Evolutionary conservation across 2,797 vertebrate species (phyloP).

Genomic region (Sebastes glaucus): DNA sequence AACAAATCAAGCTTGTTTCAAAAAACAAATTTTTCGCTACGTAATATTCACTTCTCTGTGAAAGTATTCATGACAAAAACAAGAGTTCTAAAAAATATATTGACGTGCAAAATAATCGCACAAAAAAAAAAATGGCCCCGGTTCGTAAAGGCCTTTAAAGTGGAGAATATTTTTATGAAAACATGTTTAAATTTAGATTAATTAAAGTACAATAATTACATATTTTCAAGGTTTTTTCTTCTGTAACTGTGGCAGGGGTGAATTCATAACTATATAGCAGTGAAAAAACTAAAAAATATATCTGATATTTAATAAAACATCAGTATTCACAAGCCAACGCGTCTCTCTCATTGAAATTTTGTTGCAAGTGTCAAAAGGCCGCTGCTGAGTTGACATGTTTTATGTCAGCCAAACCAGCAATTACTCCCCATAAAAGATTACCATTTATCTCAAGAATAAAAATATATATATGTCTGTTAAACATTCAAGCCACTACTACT

Average conservation of each 20-base stretch:
- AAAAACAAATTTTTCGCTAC: rapidly evolving
- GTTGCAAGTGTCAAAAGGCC: constrained; percentile 18
- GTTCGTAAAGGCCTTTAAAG: neutral
- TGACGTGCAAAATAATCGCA: too few relatives aligned
- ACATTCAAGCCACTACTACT: constrained; percentile 22
- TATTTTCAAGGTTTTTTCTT: neutral
- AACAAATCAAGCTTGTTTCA: too few relatives aligned
- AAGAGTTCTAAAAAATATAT: too few relatives aligned
- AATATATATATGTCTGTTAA: constrained; percentile 34
- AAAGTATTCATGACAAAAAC: too few relatives aligned
- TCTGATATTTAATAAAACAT: constrained; percentile 18
- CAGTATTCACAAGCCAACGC: neutral
- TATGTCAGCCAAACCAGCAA: constrained; percentile 19
- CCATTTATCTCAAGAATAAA: constrained; percentile 22
- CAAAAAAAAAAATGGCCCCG: too few relatives aligned
- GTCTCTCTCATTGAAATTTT: neutral
- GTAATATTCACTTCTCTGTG: too few relatives aligned
- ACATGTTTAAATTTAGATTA: neutral
- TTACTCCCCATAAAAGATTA: constrained; percentile 24
- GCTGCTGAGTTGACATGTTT: constrained; percentile 35
- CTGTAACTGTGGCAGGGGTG: neutral
- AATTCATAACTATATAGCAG: neutral
- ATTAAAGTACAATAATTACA: neutral
- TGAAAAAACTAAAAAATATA: too few relatives aligned
- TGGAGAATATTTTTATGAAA: neutral